Evolutionary conservation across 2,888 invertebrate genomes (phyloP).

Genomic region (Ochlodes sylvanus): DNA sequence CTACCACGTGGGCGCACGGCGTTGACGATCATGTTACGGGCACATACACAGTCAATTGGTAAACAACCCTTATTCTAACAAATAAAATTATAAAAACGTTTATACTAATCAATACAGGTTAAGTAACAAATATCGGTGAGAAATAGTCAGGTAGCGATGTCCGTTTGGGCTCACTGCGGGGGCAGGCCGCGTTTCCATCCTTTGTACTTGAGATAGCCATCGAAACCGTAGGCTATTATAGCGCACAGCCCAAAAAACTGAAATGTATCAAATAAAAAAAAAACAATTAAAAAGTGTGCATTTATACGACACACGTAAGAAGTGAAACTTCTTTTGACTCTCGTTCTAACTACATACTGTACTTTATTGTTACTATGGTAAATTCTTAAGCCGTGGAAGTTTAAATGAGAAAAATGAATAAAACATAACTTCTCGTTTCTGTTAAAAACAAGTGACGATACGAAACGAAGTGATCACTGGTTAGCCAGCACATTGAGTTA

Average conservation of each 20-base stretch:
- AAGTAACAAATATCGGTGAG: slow-evolving; percentile 28
- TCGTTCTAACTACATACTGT: too few species aligned
- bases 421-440: too few species aligned
- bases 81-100: slow-evolving; percentile 6
- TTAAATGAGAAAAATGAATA: too few species aligned
- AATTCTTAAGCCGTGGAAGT: too few species aligned
- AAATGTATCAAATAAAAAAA: slow-evolving; percentile 50
- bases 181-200: slow-evolving; percentile 88
- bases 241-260: slow-evolving; percentile 95
- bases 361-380: too few species aligned
- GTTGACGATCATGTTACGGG: background rate
- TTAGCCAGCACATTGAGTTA: too few species aligned
- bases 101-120: slow-evolving; percentile 28
- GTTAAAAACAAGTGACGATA: too few species aligned
- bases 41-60: background rate
- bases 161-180: slow-evolving; percentile 83
- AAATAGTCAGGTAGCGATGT: slow-evolving; percentile 7
- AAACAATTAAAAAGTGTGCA: too few species aligned
- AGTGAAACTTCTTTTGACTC: too few species aligned
- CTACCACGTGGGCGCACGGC: background rate
- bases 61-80: background rate
- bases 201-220: slow-evolving; percentile 92
- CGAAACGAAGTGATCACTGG: too few species aligned
- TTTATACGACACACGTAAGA: too few species aligned
- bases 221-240: slow-evolving; percentile 91